Evolutionary conservation across 2,797 vertebrate species (phyloP).

Genomic region (Eidolon dupreanum): DNA sequence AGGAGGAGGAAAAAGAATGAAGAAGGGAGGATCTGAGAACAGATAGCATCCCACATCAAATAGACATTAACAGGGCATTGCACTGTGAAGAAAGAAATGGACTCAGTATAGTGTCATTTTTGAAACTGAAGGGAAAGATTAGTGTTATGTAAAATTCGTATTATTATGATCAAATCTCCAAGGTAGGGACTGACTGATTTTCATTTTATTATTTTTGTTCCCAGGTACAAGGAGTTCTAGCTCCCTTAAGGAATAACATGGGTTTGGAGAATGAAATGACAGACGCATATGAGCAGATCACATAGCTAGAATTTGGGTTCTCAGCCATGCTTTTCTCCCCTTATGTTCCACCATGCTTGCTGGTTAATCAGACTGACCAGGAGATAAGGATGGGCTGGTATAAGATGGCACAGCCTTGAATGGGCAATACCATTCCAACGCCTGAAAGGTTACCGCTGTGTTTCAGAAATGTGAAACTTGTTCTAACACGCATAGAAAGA

Average conservation of each 20-base stretch:
- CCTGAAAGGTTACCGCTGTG: background rate
- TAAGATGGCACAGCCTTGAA: background rate
- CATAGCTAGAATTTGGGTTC: background rate
- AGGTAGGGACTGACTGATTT: background rate
- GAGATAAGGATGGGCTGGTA: background rate
- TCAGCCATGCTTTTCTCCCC: background rate
- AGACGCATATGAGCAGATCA: background rate
- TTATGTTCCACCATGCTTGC: background rate
- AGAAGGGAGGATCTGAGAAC: background rate
- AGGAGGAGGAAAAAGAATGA: background rate
- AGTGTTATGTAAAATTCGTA: background rate
- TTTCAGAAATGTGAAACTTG: background rate
- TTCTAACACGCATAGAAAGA: background rate
- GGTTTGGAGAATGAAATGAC: background rate
- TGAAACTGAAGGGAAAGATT: background rate
- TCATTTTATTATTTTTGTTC: background rate
- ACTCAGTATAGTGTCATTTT: background rate
- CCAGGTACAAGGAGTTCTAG: background rate
- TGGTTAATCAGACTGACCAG: background rate
- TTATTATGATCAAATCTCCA: background rate
- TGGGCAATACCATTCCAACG: background rate
- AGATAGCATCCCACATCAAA: rapidly evolving
- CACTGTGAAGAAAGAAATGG: background rate
- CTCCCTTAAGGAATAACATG: background rate
- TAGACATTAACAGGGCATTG: background rate